A percentile compares a stretch with the other conserved stretches of the same genome.
Evolutionary conservation across 2,113 vertebrate genomes (phyloP).

Genomic region (Cynocephalus volans): DNA sequence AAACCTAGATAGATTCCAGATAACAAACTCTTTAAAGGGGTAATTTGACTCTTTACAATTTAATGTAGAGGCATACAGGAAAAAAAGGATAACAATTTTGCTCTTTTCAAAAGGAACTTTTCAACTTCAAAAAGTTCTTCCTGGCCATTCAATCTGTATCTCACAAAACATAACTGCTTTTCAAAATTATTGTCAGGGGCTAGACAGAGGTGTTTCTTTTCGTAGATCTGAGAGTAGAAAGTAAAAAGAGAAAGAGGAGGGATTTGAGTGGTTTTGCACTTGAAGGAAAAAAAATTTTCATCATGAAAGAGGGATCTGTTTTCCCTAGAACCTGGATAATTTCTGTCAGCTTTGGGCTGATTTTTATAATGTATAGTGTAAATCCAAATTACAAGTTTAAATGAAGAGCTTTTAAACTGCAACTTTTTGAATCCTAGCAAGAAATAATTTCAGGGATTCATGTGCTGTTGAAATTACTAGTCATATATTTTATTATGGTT

Average conservation of each 20-base stretch:
- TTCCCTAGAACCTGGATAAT: constrained; percentile 73
- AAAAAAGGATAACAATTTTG: not conserved
- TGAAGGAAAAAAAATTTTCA: constrained; percentile 52
- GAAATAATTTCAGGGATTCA: constrained; percentile 76
- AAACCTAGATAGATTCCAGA: not conserved
- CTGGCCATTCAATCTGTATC: not conserved
- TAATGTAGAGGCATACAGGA: constrained; percentile 23
- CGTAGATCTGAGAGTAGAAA: constrained; percentile 16
- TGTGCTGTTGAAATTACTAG: constrained; percentile 76
- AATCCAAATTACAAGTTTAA: constrained; percentile 82
- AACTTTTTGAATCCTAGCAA: constrained; percentile 74
- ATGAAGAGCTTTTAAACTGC: constrained; percentile 76
- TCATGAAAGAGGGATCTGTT: constrained; percentile 74
- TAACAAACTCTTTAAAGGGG: not conserved
- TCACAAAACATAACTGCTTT: constrained; percentile 72
- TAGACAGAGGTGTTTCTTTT: constrained; percentile 62
- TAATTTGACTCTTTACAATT: not conserved
- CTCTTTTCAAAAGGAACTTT: constrained; percentile 61
- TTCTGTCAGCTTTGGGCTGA: constrained; percentile 74
- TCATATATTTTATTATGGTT: constrained; percentile 79
- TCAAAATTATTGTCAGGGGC: constrained; percentile 38
- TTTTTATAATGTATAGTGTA: constrained; percentile 80
- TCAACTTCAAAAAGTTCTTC: constrained; percentile 18
- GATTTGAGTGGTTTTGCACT: constrained; percentile 54
- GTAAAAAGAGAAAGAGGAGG: constrained; percentile 14